Evolutionary conservation across 2,888 invertebrate species (phyloP).

Genomic region (Caenorhabditis sp.): DNA sequence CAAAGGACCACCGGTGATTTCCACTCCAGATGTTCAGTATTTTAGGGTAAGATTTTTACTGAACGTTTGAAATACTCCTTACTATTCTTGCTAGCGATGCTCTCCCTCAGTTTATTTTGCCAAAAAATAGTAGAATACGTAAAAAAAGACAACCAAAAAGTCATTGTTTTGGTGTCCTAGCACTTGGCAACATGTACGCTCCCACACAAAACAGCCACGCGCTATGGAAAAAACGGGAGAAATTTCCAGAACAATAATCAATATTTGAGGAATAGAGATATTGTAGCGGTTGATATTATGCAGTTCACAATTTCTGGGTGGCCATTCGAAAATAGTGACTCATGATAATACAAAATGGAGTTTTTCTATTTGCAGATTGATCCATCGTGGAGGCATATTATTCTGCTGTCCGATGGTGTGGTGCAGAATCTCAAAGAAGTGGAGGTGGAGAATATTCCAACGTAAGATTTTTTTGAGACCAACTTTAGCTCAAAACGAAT

Average conservation of each 20-base stretch:
- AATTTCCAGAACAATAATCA: not conserved
- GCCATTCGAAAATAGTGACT: not conserved
- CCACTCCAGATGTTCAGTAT: conserved; percentile 61
- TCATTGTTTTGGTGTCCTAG: not conserved
- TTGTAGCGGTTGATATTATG: not conserved
- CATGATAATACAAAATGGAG: conserved; percentile 1
- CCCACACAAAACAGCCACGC: not conserved
- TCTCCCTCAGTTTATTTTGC: no score
- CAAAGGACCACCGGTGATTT: conserved; percentile 64
- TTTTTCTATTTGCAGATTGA: conserved; percentile 60
- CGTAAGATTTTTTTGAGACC: conserved; percentile 38
- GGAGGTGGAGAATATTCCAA: conserved; percentile 63
- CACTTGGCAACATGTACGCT: not conserved
- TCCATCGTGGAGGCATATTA: conserved; percentile 58
- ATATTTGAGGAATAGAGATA: not conserved
- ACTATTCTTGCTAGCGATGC: no score
- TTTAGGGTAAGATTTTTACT: conserved; percentile 42
- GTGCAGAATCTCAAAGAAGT: conserved; percentile 70
- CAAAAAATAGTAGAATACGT: no score
- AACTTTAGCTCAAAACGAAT: no score
- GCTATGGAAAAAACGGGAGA: not conserved
- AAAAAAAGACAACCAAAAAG: not conserved
- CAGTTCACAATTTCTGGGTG: not conserved
- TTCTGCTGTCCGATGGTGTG: conserved; percentile 70
- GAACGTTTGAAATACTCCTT: no score